A percentile compares a stretch with the other conserved stretches of the same genome.
phyloP scores from a whole-genome alignment of 2,797 vertebrate genomes.

The Urosaurus nigricauda region DNA sequence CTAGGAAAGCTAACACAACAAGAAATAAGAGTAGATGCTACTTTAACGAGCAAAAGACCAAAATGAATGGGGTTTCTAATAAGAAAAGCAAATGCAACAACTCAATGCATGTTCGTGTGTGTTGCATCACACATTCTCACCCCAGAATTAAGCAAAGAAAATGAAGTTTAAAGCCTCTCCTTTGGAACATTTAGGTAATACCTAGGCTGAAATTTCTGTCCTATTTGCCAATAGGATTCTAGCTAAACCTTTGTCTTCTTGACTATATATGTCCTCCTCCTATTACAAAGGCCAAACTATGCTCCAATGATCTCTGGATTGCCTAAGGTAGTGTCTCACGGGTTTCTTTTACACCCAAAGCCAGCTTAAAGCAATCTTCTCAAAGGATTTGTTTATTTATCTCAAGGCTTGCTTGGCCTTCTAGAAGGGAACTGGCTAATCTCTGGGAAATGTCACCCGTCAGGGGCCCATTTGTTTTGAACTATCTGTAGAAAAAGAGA shows the following conservation, averaged over 20 bases:
- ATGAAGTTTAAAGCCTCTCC: not conserved
- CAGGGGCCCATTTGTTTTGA: not conserved
- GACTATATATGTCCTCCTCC: not conserved
- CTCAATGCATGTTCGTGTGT: not conserved
- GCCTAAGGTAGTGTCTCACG: conserved; percentile 1
- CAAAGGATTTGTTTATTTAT: conserved; percentile 10
- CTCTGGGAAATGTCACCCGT: not conserved
- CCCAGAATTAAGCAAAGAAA: not conserved
- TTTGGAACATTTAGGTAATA: not conserved
- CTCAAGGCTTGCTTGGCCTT: not conserved
- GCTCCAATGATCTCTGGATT: not conserved
- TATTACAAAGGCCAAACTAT: not conserved
- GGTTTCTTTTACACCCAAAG: conserved; percentile 10
- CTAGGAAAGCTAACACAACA: not conserved
- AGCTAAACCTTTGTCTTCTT: not conserved
- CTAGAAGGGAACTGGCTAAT: not conserved
- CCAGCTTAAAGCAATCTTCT: conserved; percentile 3
- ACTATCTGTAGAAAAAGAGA: not conserved
- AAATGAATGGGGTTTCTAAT: not conserved
- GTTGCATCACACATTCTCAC: not conserved
- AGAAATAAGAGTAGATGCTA: not conserved
- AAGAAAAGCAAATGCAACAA: not conserved
- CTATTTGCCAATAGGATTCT: not conserved
- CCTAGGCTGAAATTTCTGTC: not conserved
- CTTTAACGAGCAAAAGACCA: not conserved